Evolutionary conservation across 2,888 invertebrate species (phyloP), one percentile per base, ranked within the genome.

Genomic region (Kryphioiulus occultus): DNA sequence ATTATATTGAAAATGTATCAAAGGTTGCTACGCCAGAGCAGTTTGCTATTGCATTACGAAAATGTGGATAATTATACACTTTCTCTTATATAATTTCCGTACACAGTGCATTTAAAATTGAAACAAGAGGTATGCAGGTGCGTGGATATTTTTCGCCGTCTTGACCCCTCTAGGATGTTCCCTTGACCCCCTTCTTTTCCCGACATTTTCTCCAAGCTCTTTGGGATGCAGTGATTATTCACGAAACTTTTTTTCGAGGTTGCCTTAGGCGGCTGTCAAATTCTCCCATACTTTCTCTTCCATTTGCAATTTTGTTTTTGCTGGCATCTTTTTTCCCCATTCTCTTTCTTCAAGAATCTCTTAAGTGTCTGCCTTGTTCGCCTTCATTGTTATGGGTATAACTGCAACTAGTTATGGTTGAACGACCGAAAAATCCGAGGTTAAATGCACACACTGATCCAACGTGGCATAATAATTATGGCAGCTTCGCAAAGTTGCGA

Each of bases 111-210:
- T 10, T 26, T 9, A 26, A 26, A 68, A 26, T 68, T n/a, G 26
- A 68, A 68, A 68, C 68, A 68, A 68, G 9, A 68, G 68, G 68
- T 68, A 68, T 68, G 68, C 68, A 68, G 68, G 68, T 68, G 68
- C 68, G 22, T 68, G 26, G 68, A 22, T 68, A 68, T 26, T 68
- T 68, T 68, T 68, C 22, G 22, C 22, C 68, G 22, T 68, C 26
- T 68, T 68, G 68, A 26, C 68, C 68, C 68, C 68, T 68, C 22
- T 26, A 68, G 26, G 68, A 68, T 68, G 35, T 84, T 84, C 84
- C 84, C 84, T 84, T 84, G 84, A 84, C 84, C 84, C 42, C 39
- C 84, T 84, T 84, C 42, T 84, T 35, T 84, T 35, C 84, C 84
- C 84, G 84, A 84, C 42, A 84, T 84, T 84, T 84, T 84, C 39